Conservation (phyloP, 2,888 invertebrate genomes). For the Silvanus unidentatus region DNA sequence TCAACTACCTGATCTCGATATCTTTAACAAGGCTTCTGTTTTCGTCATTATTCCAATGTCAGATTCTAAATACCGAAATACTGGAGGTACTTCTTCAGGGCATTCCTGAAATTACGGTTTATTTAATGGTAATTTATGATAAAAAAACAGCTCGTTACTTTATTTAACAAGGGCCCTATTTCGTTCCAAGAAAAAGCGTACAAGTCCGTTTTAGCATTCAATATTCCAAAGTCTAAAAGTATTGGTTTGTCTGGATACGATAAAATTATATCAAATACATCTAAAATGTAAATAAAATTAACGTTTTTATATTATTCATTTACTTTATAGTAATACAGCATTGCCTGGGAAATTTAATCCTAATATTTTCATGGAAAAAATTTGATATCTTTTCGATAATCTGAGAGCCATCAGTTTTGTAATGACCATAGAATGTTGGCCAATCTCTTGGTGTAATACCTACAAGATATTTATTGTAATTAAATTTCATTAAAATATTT, state of each 20-base stretch:
- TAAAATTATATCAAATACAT: constrained; percentile 38
- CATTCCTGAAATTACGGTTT: constrained; percentile 19
- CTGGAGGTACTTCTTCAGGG: constrained; percentile 36
- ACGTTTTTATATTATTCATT: too few relatives aligned
- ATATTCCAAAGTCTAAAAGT: constrained; percentile 38
- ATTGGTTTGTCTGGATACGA: constrained; percentile 33
- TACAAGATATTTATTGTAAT: constrained; percentile 16
- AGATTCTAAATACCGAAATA: constrained; percentile 40
- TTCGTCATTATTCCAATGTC: constrained; percentile 40
- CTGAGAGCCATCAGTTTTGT: constrained; percentile 35
- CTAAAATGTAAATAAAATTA: constrained; percentile 18
- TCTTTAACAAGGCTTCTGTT: constrained; percentile 27
- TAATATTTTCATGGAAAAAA: constrained; percentile 35
- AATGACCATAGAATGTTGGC: constrained; percentile 42
- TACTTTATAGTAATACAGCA: constrained; percentile 29
- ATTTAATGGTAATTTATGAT: too few relatives aligned
- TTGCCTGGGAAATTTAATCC: constrained; percentile 30
- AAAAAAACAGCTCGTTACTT: too few relatives aligned
- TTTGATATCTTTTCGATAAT: constrained; percentile 34
- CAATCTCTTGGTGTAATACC: constrained; percentile 43
- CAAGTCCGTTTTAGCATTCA: constrained; percentile 38
- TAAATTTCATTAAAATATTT: constrained; percentile 3
- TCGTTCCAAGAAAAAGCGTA: constrained; percentile 43
- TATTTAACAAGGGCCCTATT: constrained; percentile 37
- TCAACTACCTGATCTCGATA: constrained; percentile 3